phyloP scores from a whole-genome alignment of 2,888 invertebrate genomes.

The Masnerella sp. region DNA sequence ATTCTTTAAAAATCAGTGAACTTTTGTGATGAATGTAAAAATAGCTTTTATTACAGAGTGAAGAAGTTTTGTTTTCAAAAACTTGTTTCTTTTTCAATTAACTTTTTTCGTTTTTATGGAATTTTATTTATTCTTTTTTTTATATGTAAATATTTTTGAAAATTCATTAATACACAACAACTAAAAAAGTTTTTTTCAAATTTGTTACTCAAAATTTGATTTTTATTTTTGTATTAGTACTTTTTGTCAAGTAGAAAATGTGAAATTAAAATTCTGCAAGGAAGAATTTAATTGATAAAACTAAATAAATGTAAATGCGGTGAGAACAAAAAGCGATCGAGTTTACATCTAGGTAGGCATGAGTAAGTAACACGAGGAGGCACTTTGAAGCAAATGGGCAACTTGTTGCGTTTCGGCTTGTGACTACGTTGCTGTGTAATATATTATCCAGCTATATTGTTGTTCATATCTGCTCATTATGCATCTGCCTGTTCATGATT shows the following conservation, averaged over 20 bases:
- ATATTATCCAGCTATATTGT: conserved; percentile 53
- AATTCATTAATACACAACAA: no score
- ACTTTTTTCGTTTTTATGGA: no score
- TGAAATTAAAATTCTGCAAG: no score
- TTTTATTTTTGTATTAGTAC: no score
- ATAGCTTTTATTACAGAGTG: background rate
- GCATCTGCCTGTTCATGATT: conserved; percentile 40
- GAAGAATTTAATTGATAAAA: no score
- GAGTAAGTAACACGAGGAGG: conserved; percentile 61
- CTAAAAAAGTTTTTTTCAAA: no score
- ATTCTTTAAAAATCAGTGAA: conserved; percentile 34
- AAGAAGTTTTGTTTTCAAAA: no score
- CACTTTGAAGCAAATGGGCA: conserved; percentile 69
- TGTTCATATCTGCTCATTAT: conserved; percentile 56
- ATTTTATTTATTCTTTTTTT: no score
- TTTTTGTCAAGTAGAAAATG: no score
- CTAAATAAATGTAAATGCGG: conserved; percentile 23
- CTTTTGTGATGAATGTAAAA: conserved; percentile 18
- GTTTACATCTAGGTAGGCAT: conserved; percentile 60
- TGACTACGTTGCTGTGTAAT: conserved; percentile 51
- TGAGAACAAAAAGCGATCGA: conserved; percentile 45
- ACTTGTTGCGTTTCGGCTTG: conserved; percentile 71
- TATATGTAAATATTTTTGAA: no score
- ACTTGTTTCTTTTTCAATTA: no score
- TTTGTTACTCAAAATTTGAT: no score